Evolutionary conservation across 2,888 invertebrate genomes (phyloP).

Genomic region (Galerucella nymphaeae): DNA sequence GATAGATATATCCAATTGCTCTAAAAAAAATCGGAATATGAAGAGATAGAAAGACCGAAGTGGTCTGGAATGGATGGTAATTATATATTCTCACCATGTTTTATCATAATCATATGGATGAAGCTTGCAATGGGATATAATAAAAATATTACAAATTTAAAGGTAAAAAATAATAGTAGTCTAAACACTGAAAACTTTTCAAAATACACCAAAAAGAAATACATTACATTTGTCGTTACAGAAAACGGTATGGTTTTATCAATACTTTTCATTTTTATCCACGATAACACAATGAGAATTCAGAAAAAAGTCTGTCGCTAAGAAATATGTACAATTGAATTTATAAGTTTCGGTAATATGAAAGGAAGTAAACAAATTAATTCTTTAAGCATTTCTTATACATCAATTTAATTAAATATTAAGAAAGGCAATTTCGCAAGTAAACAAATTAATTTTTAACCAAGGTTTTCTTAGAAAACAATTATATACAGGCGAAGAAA

Average conservation of each 20-base stretch:
- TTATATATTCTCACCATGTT: not conserved
- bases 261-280: not conserved
- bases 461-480: not conserved
- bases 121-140: not conserved
- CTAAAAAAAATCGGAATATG: not conserved
- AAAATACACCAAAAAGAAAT: not conserved
- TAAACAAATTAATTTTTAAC: slow-evolving; percentile 8
- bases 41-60: too few relatives aligned
- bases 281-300: not conserved
- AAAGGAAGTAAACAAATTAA: slow-evolving; percentile 1
- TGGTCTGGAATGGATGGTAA: too few relatives aligned
- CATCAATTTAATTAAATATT: not conserved
- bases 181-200: not conserved
- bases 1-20: not conserved
- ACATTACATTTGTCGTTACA: not conserved
- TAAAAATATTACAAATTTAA: not conserved
- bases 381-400: not conserved
- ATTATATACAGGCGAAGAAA: not conserved
- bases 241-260: not conserved
- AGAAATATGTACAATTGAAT: not conserved
- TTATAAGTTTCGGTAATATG: not conserved
- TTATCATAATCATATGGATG: not conserved
- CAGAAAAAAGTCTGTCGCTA: not conserved
- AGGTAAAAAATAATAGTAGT: not conserved
- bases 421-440: not conserved